phyloP scores from a whole-genome alignment of 2,113 vertebrate species.

The Takifugu flavidus region DNA sequence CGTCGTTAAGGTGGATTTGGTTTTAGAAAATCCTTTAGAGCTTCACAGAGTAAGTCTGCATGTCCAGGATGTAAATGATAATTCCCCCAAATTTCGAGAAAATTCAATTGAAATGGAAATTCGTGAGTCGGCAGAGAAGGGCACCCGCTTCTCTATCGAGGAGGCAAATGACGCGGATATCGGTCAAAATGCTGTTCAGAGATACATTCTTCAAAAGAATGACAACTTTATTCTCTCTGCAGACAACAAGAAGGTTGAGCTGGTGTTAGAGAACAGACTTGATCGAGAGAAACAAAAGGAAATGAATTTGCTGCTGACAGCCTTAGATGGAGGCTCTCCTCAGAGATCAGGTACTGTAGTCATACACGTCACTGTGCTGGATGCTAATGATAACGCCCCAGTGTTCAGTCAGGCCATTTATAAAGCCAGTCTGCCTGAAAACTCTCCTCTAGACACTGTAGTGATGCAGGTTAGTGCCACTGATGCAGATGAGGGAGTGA shows the following conservation, averaged over 20 bases:
- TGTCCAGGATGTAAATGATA: conserved; percentile 70
- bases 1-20: conserved; percentile 53
- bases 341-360: conserved; percentile 53
- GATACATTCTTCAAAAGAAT: conserved; percentile 65
- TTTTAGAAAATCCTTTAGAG: conserved; percentile 66
- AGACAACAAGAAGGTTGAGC: conserved; percentile 46
- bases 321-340: conserved; percentile 57
- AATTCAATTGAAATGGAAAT: conserved; percentile 62
- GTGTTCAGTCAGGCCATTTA: conserved; percentile 54
- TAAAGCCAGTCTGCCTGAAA: conserved; percentile 59
- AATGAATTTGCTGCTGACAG: conserved; percentile 49
- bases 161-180: conserved; percentile 76
- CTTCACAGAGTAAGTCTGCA: conserved; percentile 57
- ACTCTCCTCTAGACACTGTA: conserved; percentile 34
- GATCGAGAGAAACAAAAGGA: conserved; percentile 56
- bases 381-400: conserved; percentile 67
- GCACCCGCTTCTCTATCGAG: conserved; percentile 61
- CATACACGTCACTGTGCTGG: conserved; percentile 59
- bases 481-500: conserved; percentile 61
- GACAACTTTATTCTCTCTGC: conserved; percentile 70
- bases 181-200: conserved; percentile 73
- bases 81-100: conserved; percentile 56
- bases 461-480: conserved; percentile 49
- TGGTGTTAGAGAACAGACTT: conserved; percentile 48
- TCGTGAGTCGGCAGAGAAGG: conserved; percentile 13